These are phyloP conservation scores for Biston betularia DNA, from an alignment of 2,888 invertebrate species.

Conservation along the genomic window DNA sequence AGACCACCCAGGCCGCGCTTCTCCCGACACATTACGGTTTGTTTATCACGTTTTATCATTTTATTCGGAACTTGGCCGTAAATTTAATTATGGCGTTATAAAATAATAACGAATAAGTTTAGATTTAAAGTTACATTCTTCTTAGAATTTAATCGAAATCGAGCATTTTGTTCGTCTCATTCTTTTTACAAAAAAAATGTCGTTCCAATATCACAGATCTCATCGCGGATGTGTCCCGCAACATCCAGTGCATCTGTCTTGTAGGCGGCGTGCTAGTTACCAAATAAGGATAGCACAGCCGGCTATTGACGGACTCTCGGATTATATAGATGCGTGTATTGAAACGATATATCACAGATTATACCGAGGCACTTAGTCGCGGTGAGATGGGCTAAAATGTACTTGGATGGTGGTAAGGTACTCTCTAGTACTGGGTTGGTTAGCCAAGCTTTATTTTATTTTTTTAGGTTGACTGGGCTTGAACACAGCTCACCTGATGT, in stretches of 20 bases:
- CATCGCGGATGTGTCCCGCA: neutral
- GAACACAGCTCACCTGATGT: too few relatives aligned
- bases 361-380: too few relatives aligned
- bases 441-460: too few relatives aligned
- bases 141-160: slow-evolving; percentile 1
- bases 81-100: slow-evolving; percentile 3
- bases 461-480: too few relatives aligned
- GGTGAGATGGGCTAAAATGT: too few relatives aligned
- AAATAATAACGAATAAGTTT: slow-evolving; percentile 8
- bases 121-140: neutral
- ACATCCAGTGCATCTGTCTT: neutral
- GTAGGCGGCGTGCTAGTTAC: neutral
- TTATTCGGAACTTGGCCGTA: neutral
- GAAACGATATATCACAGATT: neutral
- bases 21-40: neutral
- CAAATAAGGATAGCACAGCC: neutral
- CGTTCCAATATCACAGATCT: neutral
- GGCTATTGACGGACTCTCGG: neutral
- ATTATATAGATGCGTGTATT: neutral
- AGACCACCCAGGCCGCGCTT: slow-evolving; percentile 5
- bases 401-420: too few relatives aligned
- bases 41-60: slow-evolving; percentile 20
- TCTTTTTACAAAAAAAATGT: neutral
- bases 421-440: too few relatives aligned
- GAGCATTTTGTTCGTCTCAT: too few relatives aligned